These are phyloP conservation scores for Pangasius krempfi DNA, from an alignment of 2,797 vertebrate genomes.

Conservation along the genomic window DNA sequence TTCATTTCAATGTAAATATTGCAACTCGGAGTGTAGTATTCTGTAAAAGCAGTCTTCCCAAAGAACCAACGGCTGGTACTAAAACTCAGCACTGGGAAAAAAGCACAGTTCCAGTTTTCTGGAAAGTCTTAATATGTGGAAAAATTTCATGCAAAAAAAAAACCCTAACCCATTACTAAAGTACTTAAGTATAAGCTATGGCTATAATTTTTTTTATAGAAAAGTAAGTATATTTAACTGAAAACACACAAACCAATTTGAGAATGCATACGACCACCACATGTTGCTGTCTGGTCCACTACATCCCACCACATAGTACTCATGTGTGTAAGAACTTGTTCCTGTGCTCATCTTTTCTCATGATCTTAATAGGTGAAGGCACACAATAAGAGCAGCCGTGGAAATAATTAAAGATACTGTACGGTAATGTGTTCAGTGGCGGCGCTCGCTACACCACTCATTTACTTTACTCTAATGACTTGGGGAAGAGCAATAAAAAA, in stretches of 20 bases:
- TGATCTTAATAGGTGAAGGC: conserved; percentile 72
- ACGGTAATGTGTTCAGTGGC: conserved; percentile 64
- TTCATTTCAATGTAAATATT: neutral
- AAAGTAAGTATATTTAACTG: neutral
- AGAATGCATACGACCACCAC: neutral
- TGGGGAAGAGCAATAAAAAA: conserved; percentile 64
- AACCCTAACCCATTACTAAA: neutral
- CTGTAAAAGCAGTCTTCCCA: neutral
- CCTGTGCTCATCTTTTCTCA: conserved; percentile 60
- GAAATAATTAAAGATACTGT: conserved; percentile 72
- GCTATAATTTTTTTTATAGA: neutral
- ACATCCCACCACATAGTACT: neutral
- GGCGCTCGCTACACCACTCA: conserved; percentile 66
- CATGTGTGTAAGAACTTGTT: conserved; percentile 48
- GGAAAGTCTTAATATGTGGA: neutral
- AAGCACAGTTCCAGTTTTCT: neutral
- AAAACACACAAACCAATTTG: neutral
- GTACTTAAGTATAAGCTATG: neutral
- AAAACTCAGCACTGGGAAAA: neutral
- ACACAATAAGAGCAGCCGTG: conserved; percentile 68
- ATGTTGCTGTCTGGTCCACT: neutral
- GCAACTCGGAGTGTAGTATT: neutral
- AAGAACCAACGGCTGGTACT: neutral
- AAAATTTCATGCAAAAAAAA: neutral
- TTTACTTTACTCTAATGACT: conserved; percentile 71